phyloP scores from a whole-genome alignment of 2,888 invertebrate species.

The Chaitophorus viminalis region DNA sequence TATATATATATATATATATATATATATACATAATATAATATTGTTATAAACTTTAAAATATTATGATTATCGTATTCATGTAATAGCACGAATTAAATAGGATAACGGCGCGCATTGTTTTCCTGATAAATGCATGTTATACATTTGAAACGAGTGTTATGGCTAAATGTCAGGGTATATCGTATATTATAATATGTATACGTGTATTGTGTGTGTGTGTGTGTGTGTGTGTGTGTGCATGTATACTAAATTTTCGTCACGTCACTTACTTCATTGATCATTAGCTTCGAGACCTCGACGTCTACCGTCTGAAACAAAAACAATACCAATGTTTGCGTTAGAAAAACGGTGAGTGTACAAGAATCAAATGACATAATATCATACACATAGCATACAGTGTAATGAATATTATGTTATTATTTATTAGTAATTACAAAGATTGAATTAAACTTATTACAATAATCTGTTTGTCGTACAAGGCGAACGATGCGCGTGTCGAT shows the following conservation, averaged over 20 bases:
- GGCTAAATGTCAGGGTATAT: too few relatives aligned
- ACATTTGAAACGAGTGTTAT: not conserved
- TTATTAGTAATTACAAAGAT: too few relatives aligned
- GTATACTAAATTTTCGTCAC: conserved; percentile 2
- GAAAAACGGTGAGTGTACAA: not conserved
- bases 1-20: too few relatives aligned
- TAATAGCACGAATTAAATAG: not conserved
- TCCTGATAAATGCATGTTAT: not conserved
- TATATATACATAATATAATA: too few relatives aligned
- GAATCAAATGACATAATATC: not conserved
- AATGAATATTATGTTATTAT: too few relatives aligned
- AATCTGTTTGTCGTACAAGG: not conserved
- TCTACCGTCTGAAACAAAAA: conserved; percentile 57
- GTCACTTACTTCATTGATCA: conserved; percentile 60
- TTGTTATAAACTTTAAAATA: too few relatives aligned
- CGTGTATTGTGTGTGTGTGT: too few relatives aligned
- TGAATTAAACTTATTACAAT: too few relatives aligned
- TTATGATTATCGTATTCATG: not conserved
- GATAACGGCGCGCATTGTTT: not conserved
- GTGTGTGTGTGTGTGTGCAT: too few relatives aligned
- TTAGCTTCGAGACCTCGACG: conserved; percentile 44
- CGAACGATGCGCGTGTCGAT: not conserved
- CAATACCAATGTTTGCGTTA: not conserved
- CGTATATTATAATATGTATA: not conserved
- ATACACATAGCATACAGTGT: too few relatives aligned